Evolutionary conservation across 2,888 invertebrate genomes (phyloP), one percentile per base, ranked within the genome.

Genomic region (Tachystola acroxantha): DNA sequence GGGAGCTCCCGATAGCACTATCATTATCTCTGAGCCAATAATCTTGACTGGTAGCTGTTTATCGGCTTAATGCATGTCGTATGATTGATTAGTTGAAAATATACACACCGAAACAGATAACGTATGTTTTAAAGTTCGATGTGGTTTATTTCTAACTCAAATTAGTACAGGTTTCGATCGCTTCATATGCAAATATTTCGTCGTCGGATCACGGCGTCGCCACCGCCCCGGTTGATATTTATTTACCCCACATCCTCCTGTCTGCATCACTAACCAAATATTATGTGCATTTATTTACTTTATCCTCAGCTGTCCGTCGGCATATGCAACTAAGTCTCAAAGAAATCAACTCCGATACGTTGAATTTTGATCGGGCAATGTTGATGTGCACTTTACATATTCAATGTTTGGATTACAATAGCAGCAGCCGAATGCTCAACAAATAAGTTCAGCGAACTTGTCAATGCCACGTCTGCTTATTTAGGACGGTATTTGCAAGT

Each of bases 231-330:
- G 24, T 24, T 24, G 42, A 42, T 53, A 55, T 72, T 64, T 72
- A 69, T 71, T 67, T 66, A 57, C 52, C 53, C 51, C 50, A 57
- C 57, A 61, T 61, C 50, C 54, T 16, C 3, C 16, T 16, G 16
- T 6, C 16, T 51, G 50, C 70, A 71, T 75, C 68, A 60, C 68
- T 68, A 73, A 75, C 70, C 76, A 79, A 80, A 80, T 79, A 69
- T 71, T 79, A 80, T 81, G 81, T 80, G 74, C 82, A 84, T 84
- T 72, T 73, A 78, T 82, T 80, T 75, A 69, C 70, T 69, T 69
- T 63, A 65, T 58, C 63, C 60, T 47, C 47, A 50, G 45, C 55
- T 51, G 60, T 58, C n/a, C 51, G 60, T 57, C 63, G 45, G 58
- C 56, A 52, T 48, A 53, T 50, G 53, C 48, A 61, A 56, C 57